Evolutionary conservation across 2,113 vertebrate species (phyloP), one percentile per base, ranked within the genome.

Genomic region (Syngnathus typhle): DNA sequence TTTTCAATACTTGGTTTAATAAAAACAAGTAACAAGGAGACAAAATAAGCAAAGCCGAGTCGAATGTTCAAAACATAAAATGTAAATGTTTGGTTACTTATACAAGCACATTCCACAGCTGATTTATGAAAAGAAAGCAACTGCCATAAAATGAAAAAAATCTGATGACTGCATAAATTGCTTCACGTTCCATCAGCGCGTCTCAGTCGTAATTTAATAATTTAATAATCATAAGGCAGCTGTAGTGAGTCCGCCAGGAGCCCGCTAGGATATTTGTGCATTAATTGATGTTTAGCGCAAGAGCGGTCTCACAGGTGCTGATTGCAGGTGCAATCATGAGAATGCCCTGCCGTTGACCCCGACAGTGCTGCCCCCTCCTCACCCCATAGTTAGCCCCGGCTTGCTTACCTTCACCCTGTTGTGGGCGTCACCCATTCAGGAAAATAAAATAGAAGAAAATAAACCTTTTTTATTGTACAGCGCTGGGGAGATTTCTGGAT

Each of bases 211-310:
- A 65, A 39, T 70, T 47, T 62, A 62, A 62, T 62, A 62, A 62
- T 62, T 62, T 43, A 62, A 65, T 68, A 64, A 71, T 75, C 68
- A 76, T 71, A 49, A 63, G 39, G 60, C 65, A 63, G 60, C 63
- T 36, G 72, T 68, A 19, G 67, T 43, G 74, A 51, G 68, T 67
- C 71, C 74, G 68, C 8, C 59, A 76, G 76, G 74, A 51, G 64
- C 67, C 71, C 74, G 68, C 8, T 58, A 76, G 76, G 61, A 79
- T 71, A 67, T 81, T 43, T 12, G 51, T 18, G 75, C 85, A 83
- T 79, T 76, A 83, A 84, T 83, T 85, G 80, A 78, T 74, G 80
- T 85, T 84, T 77, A 84, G 75, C 73, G 65, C 63, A 67, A 82
- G 69, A 82, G 77, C 76, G 67, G 77, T 82, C 80, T 84, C 82